Percentiles rank a stretch among this genome's conserved stretches.
Evolutionary conservation across 2,888 invertebrate species (phyloP).

Genomic region (Conistra vaccinii): DNA sequence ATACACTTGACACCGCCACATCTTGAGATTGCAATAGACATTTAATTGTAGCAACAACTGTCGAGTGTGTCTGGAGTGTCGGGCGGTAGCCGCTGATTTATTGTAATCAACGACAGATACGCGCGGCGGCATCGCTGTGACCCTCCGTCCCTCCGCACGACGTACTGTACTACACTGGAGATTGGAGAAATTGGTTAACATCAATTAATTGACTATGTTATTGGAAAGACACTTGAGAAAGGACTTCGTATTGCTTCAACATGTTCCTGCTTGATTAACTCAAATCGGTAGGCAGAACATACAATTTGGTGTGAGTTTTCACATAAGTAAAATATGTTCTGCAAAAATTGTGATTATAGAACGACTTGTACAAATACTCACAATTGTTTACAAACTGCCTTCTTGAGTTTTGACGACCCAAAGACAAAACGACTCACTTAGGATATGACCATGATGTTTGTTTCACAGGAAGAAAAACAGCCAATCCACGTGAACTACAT

Average conservation of each 20-base stretch:
- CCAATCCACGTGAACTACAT: conserved; percentile 42
- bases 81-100: conserved; percentile 78
- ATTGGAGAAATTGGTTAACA: conserved; percentile 31
- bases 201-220: conserved; percentile 40
- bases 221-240: conserved; percentile 41
- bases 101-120: conserved; percentile 79
- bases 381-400: not conserved
- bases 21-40: conserved; percentile 58
- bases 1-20: conserved; percentile 52
- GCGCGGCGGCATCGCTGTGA: conserved; percentile 37
- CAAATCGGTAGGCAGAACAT: not conserved
- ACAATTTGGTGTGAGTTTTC: not conserved
- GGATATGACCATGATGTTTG: not conserved
- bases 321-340: not conserved
- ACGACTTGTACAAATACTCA: not conserved
- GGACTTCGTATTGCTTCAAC: conserved; percentile 23
- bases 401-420: not conserved
- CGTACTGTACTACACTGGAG: not conserved
- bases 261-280: conserved; percentile 15
- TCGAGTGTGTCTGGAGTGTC: conserved; percentile 58
- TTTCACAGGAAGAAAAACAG: conserved; percentile 15
- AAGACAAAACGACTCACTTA: not conserved
- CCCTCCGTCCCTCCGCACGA: conserved; percentile 11
- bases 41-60: conserved; percentile 59
- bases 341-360: no score